A percentile compares a stretch with the other conserved stretches of the same genome.
These are phyloP conservation scores for Hippolais icterina DNA, from an alignment of 2,113 vertebrate species.

Conservation along the genomic window DNA sequence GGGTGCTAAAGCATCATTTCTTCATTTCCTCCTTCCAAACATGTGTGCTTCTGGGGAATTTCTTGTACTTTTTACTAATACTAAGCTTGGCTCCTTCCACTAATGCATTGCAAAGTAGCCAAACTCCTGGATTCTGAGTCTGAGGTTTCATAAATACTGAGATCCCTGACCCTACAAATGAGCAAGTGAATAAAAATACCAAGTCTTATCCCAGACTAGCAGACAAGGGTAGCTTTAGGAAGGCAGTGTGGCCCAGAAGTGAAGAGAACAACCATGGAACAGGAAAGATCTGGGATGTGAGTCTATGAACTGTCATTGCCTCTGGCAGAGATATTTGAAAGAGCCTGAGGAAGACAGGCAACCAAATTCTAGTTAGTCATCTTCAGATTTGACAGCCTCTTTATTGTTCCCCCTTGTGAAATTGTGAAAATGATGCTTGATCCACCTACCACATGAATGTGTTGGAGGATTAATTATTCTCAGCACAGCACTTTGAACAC, in stretches of 20 bases:
- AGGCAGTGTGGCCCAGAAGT: neutral
- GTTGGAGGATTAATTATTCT: slow-evolving; percentile 40
- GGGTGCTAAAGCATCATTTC: neutral
- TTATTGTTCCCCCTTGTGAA: neutral
- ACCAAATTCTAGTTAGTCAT: slow-evolving; percentile 2
- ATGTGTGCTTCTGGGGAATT: neutral
- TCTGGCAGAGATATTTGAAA: neutral
- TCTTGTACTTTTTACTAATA: neutral
- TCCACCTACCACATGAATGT: slow-evolving; percentile 10
- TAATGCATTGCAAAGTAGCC: neutral
- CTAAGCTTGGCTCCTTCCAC: neutral
- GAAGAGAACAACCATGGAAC: neutral
- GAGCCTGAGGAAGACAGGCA: neutral
- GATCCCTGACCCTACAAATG: neutral
- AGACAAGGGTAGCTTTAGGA: neutral
- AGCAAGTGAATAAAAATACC: neutral
- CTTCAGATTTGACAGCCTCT: slow-evolving; percentile 23
- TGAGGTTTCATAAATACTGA: neutral
- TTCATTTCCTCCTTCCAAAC: neutral
- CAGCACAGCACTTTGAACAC: neutral
- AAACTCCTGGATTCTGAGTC: neutral
- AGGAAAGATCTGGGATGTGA: neutral
- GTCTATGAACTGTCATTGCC: neutral
- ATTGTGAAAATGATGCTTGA: slow-evolving; percentile 12
- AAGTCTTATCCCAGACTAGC: neutral